Base-by-base conservation (phyloP, 2,888 invertebrate genomes). In the Andrena chrysosceles region DNA sequence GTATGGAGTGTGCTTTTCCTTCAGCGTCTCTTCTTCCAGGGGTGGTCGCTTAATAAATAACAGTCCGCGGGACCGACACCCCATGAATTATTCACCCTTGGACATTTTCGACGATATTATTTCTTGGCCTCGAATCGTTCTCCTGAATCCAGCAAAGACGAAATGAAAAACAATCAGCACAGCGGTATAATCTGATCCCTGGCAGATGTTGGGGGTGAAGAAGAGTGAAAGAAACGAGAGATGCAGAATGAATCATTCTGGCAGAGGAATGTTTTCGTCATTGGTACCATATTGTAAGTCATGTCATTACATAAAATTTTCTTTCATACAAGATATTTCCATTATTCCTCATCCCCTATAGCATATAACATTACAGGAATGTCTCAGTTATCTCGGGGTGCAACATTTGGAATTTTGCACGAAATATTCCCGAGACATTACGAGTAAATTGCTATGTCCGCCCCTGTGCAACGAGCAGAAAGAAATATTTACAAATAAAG, bases 41-140 rank as follows among this genome's bases (percentile, higher is more conserved):
- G 81, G 59, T 69, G 62, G 76, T 74, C 75, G 85, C 72, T 89
- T 89, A 85, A 90, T 91, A 88, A 90, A 89, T 90, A 87, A 90
- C 84, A 42, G 85, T 35, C 81, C 78, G 78, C 73, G 83, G 75
- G 84, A 77, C 81, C 84, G 87, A 83, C 81, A 82, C 75, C 68
- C 82, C 63, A 90, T 90, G 85, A 89, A 89, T 90, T 87, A 87
- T 89, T 89, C 87, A 89, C 78, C 78, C 79, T 64, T 72, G 69
- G 71, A 79, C 75, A 79, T 77, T 62, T 35, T 31, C 59, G 23
- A 42, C 70, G 66, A 69, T 75, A 77, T 75, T 85, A 74, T 78
- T 82, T 66, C 49, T 62, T 63, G 23, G 62, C 48, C 20, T n/a
- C 54, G 56, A 59, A 75, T 66, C 66, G 20, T 31, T 49, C 49